These are phyloP conservation scores for Callocephalon fimbriatum DNA, from an alignment of 2,113 vertebrate species.

Conservation along the genomic window DNA sequence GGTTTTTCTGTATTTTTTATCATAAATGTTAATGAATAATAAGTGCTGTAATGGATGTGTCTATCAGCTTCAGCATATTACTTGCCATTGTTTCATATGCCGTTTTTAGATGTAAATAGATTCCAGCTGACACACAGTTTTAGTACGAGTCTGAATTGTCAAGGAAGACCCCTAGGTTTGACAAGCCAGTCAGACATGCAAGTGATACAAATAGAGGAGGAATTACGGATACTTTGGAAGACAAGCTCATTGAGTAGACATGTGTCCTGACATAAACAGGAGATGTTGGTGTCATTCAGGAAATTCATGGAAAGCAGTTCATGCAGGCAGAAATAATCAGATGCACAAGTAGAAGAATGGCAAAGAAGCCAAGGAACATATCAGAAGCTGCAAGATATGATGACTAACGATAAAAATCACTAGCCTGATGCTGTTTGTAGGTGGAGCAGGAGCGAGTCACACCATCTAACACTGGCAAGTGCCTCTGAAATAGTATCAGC, in stretches of 20 bases:
- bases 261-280: neutral
- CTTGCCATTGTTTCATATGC: neutral
- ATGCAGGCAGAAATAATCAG: neutral
- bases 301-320: neutral
- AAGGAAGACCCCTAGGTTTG: neutral
- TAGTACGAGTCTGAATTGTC: neutral
- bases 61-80: neutral
- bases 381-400: neutral
- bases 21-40: neutral
- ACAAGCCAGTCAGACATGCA: neutral
- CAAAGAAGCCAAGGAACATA: neutral
- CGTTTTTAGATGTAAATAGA: neutral
- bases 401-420: neutral
- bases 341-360: neutral
- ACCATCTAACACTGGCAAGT: neutral
- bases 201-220: neutral
- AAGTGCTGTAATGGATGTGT: neutral
- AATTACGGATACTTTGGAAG: neutral
- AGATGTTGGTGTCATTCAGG: neutral
- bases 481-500: neutral
- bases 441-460: neutral
- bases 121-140: neutral
- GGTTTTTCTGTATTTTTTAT: fast-evolving
- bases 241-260: neutral
- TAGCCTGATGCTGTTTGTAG: neutral